Evolutionary conservation across 2,113 vertebrate species (phyloP).

Genomic region (Zosterops japonicus): DNA sequence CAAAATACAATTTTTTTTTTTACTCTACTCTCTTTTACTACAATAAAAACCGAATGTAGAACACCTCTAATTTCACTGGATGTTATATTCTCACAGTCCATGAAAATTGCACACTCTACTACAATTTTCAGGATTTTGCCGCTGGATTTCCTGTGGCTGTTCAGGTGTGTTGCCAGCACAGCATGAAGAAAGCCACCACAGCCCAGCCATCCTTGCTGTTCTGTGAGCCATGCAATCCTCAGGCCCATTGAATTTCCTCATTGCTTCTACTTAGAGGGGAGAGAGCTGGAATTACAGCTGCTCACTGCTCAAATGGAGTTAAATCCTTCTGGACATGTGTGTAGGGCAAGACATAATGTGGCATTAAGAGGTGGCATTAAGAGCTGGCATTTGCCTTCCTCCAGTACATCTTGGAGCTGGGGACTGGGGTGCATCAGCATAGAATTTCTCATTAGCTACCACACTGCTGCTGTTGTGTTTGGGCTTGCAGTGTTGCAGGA

Average conservation of each 20-base stretch:
- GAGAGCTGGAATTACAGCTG: not conserved
- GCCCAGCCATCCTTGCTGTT: not conserved
- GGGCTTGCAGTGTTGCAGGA: not conserved
- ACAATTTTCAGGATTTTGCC: not conserved
- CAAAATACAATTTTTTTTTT: not conserved
- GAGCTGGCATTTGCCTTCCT: not conserved
- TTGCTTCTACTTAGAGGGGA: not conserved
- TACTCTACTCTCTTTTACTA: not conserved
- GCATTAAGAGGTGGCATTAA: not conserved
- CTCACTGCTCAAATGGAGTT: not conserved
- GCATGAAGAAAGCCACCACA: not conserved
- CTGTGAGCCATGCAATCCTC: not conserved
- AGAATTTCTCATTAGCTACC: not conserved
- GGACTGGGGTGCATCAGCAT: not conserved
- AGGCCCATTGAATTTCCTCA: not conserved
- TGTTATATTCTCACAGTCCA: not conserved
- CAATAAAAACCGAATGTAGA: not conserved
- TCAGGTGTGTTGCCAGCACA: not conserved
- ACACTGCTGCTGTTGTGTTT: not conserved
- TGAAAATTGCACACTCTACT: not conserved
- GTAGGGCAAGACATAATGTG: not conserved
- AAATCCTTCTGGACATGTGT: not conserved
- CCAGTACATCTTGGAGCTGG: not conserved
- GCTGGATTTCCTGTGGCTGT: not conserved
- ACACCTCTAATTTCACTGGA: not conserved